These are phyloP conservation scores for Anguilla obscura DNA, from an alignment of 2,797 vertebrate species.

Conservation along the genomic window DNA sequence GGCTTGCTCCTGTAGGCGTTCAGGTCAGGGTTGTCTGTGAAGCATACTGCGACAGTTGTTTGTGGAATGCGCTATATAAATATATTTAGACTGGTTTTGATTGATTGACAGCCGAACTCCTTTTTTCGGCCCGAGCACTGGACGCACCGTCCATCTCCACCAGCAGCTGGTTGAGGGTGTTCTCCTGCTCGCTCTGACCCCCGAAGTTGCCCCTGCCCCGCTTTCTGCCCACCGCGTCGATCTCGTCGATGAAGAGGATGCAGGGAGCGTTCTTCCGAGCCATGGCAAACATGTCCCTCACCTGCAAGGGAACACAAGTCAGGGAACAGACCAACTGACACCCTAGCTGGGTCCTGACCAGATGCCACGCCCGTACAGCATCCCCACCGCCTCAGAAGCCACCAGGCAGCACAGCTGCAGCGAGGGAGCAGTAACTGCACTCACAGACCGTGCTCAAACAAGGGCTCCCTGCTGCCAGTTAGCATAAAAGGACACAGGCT, in stretches of 20 bases:
- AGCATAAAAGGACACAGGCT: neutral
- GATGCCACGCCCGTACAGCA: neutral
- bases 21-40: too few relatives aligned
- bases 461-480: too few relatives aligned
- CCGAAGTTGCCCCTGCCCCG: constrained; percentile 68
- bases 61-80: too few relatives aligned
- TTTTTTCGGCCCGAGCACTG: neutral
- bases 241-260: constrained; percentile 83
- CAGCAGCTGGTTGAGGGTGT: constrained; percentile 80
- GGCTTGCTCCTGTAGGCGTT: too few relatives aligned
- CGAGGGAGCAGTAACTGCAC: neutral
- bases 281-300: constrained; percentile 74
- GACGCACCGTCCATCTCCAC: constrained; percentile 80
- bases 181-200: constrained; percentile 77
- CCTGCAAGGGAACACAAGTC: constrained; percentile 55
- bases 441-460: neutral
- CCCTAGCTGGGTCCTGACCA: neutral
- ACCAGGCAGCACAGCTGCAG: neutral
- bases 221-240: constrained; percentile 78
- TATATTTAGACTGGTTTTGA: too few relatives aligned
- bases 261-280: constrained; percentile 79
- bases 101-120: neutral
- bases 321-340: neutral
- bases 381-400: neutral
- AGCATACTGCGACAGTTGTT: too few relatives aligned